Percentiles rank a stretch among this genome's conserved stretches.
phyloP scores from a whole-genome alignment of 1,140 invertebrate species.

The Microvelia longipes region DNA sequence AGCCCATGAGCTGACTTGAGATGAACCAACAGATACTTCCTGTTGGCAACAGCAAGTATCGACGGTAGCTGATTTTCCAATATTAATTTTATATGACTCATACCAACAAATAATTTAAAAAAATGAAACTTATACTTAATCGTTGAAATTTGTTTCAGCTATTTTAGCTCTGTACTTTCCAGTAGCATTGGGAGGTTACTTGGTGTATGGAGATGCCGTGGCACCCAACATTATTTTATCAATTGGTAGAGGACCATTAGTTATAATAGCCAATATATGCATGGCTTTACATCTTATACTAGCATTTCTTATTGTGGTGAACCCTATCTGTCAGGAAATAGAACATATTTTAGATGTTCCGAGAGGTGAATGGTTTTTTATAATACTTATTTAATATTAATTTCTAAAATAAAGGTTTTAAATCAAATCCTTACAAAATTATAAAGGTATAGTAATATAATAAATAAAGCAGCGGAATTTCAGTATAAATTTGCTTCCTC shows the following conservation, averaged over 20 bases:
- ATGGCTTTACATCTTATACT: constrained; percentile 44
- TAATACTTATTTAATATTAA: constrained; percentile 20
- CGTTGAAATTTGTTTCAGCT: constrained; percentile 36
- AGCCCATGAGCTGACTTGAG: no score
- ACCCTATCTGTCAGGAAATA: constrained; percentile 49
- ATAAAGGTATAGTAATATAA: neutral
- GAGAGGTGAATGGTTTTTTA: no score
- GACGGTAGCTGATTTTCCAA: no score
- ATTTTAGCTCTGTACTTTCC: constrained; percentile 41
- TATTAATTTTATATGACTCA: no score
- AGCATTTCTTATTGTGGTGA: constrained; percentile 48
- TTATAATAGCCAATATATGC: constrained; percentile 38
- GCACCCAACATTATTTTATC: constrained; percentile 37
- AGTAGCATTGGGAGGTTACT: constrained; percentile 38
- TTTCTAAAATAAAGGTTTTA: no score
- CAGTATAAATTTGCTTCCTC: no score
- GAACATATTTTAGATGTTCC: constrained; percentile 50
- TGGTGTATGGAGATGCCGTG: constrained; percentile 40
- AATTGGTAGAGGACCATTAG: constrained; percentile 32
- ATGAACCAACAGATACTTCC: no score
- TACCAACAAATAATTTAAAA: no score
- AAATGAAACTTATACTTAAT: no score
- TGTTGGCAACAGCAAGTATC: no score
- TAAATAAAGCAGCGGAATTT: no score
- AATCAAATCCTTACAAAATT: constrained; percentile 4